Evolutionary conservation across 2,113 vertebrate species (phyloP).

Genomic region (Acanthisitta chloris): DNA sequence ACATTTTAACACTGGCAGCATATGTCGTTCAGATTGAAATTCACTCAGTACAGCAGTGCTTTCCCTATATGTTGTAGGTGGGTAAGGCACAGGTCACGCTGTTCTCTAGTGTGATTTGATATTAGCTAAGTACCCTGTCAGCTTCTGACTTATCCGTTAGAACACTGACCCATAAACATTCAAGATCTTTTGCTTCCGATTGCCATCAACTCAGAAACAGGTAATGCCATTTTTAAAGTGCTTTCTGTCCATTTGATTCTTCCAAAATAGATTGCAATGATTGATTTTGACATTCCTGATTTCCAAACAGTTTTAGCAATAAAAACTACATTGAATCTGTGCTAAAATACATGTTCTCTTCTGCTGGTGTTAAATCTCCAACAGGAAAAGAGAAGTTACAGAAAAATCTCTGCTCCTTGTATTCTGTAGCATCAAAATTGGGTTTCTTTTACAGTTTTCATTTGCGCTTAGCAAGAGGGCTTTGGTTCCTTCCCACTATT

Average conservation of each 20-base stretch:
- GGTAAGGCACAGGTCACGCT: slow-evolving; percentile 1
- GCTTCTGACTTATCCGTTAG: background rate
- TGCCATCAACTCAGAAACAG: slow-evolving; percentile 27
- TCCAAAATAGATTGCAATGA: slow-evolving; percentile 35
- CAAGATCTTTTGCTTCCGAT: slow-evolving; percentile 15
- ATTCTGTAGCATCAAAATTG: background rate
- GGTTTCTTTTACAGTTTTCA: background rate
- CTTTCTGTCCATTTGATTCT: slow-evolving; percentile 42
- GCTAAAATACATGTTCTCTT: background rate
- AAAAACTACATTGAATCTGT: slow-evolving; percentile 26
- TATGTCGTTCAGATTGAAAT: background rate
- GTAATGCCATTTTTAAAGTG: slow-evolving; percentile 20
- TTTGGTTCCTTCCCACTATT: background rate
- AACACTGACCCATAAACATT: slow-evolving; percentile 32
- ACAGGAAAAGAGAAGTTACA: background rate
- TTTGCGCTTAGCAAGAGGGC: background rate
- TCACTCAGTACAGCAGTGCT: background rate
- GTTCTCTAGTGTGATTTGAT: slow-evolving; percentile 34
- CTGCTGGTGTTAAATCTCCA: background rate
- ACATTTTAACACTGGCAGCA: background rate
- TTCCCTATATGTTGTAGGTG: background rate
- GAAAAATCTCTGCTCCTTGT: background rate
- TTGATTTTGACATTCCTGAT: slow-evolving; percentile 25
- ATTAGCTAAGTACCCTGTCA: slow-evolving; percentile 60
- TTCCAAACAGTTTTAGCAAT: background rate